Evolutionary conservation across 2,113 vertebrate species (phyloP).

Genomic region (Proteles cristata): DNA sequence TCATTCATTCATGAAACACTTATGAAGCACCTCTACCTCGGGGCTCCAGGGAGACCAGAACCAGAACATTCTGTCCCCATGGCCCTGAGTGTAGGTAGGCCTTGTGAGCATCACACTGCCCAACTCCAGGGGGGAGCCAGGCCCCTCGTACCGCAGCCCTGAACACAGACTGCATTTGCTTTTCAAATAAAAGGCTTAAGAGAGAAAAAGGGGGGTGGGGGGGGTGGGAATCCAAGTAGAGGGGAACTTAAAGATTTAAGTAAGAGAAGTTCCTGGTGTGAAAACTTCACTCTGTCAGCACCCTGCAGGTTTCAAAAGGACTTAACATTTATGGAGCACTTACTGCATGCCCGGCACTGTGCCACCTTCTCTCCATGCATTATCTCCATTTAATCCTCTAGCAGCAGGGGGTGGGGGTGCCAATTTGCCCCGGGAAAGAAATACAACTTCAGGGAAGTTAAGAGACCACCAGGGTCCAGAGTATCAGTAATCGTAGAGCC

Average conservation of each 20-base stretch:
- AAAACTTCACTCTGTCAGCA: background rate
- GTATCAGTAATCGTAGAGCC: background rate
- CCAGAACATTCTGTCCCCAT: background rate
- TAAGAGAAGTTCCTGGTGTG: no score
- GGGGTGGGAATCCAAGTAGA: background rate
- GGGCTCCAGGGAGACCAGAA: background rate
- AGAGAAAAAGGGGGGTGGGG: background rate
- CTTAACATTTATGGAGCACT: no score
- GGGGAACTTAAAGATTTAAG: background rate
- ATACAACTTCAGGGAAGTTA: background rate
- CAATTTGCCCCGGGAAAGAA: background rate
- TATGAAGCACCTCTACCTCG: background rate
- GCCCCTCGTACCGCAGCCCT: background rate
- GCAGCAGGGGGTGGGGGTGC: rapidly evolving
- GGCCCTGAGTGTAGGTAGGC: background rate
- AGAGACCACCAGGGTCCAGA: background rate
- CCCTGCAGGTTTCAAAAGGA: no score
- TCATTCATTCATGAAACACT: background rate
- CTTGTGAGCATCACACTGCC: background rate
- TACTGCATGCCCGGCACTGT: rapidly evolving
- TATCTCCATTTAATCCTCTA: background rate
- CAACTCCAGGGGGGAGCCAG: background rate
- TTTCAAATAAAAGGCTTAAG: background rate
- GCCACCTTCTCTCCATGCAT: background rate
- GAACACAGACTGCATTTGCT: background rate